phyloP scores from a whole-genome alignment of 2,888 invertebrate species.

The Omphaloscelis lunosa region DNA sequence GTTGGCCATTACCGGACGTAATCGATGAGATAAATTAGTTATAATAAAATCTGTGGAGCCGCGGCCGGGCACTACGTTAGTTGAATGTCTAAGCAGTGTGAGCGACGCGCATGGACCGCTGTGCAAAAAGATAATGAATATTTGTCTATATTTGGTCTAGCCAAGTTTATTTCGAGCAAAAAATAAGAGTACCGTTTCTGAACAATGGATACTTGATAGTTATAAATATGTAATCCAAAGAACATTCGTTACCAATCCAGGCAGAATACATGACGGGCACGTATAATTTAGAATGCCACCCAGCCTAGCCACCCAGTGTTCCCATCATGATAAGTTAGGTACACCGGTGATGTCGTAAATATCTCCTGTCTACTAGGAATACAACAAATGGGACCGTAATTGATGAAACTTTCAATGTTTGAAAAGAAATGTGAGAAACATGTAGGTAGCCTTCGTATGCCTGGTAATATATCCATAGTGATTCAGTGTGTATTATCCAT shows the following conservation, averaged over 20 bases:
- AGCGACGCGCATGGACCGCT: conserved; percentile 21
- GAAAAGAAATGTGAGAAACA: background rate
- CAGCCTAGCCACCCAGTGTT: conserved; percentile 1
- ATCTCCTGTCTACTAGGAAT: background rate
- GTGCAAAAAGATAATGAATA: conserved; percentile 48
- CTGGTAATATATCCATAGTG: too few relatives aligned
- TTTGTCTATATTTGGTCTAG: conserved; percentile 49
- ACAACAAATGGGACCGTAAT: background rate
- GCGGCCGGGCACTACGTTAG: conserved; percentile 53
- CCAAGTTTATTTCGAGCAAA: conserved; percentile 12
- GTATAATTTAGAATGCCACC: background rate
- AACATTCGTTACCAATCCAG: conserved; percentile 5
- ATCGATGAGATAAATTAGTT: conserved; percentile 90
- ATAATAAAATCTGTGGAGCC: conserved; percentile 84
- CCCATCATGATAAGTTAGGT: background rate
- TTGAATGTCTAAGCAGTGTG: conserved; percentile 69
- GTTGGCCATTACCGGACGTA: conserved; percentile 88
- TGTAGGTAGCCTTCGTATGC: background rate
- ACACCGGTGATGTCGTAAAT: background rate
- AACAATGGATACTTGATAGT: conserved; percentile 13
- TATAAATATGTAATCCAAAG: background rate
- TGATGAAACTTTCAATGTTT: background rate
- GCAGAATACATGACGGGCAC: background rate
- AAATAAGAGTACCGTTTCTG: conserved; percentile 5
- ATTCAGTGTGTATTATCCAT: too few relatives aligned